These are phyloP conservation scores for Dendrolimus kikuchii DNA, from an alignment of 1,140 invertebrate genomes.

Conservation along the genomic window DNA sequence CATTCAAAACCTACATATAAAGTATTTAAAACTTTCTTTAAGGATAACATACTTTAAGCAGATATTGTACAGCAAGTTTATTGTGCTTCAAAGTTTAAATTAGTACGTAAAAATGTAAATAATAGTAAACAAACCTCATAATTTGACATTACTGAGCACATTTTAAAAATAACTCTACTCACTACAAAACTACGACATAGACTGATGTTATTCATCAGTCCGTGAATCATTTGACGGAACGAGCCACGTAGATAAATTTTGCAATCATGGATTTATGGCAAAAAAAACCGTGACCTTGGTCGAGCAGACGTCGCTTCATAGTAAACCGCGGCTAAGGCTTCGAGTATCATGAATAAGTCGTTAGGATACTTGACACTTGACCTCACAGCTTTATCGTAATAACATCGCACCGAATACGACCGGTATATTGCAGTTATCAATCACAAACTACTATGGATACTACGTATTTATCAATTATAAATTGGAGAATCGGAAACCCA, in stretches of 20 bases:
- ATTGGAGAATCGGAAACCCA: slow-evolving; percentile 6
- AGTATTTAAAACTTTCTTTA: too few relatives aligned
- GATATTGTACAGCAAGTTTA: too few relatives aligned
- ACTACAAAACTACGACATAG: slow-evolving; percentile 31
- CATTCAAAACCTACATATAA: too few relatives aligned
- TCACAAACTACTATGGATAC: slow-evolving; percentile 2
- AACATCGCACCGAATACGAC: slow-evolving; percentile 22
- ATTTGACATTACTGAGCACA: slow-evolving; percentile 38
- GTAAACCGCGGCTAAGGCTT: slow-evolving; percentile 4
- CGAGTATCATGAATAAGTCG: slow-evolving; percentile 19
- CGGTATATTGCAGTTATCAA: slow-evolving; percentile 15
- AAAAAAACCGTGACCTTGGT: slow-evolving; percentile 28
- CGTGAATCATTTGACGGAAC: slow-evolving; percentile 15
- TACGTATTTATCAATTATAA: not conserved
- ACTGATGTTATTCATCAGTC: slow-evolving; percentile 33
- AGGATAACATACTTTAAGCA: too few relatives aligned
- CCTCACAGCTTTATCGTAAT: slow-evolving; percentile 22
- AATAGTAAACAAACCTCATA: slow-evolving; percentile 55
- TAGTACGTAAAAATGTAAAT: too few relatives aligned
- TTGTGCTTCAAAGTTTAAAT: too few relatives aligned
- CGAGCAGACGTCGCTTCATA: slow-evolving; percentile 3
- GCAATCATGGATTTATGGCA: slow-evolving; percentile 22
- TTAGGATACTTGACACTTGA: slow-evolving; percentile 37
- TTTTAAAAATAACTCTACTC: slow-evolving; percentile 33
- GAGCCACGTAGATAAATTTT: slow-evolving; percentile 8